phyloP scores from a whole-genome alignment of 1,140 invertebrate genomes.

The Pseudomyrmex dendroicus region DNA sequence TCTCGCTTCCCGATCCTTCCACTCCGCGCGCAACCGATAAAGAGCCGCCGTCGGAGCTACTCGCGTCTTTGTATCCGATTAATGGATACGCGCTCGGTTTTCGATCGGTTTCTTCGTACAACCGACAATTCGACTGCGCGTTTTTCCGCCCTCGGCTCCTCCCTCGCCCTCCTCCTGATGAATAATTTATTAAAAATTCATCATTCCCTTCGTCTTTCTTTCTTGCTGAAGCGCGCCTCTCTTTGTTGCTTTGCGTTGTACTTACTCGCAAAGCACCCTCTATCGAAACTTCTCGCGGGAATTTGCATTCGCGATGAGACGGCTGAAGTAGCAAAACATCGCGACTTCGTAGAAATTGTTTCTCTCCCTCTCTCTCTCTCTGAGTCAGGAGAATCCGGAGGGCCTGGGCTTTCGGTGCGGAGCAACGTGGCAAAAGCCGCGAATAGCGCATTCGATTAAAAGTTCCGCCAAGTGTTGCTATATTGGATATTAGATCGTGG shows the following conservation, averaged over 20 bases:
- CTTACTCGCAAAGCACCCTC: conserved; percentile 14
- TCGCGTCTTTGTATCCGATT: conserved; percentile 67
- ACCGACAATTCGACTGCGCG: conserved; percentile 45
- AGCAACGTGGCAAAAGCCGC: neutral
- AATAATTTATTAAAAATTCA: conserved; percentile 76
- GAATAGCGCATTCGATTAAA: conserved; percentile 9
- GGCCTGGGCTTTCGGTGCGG: neutral
- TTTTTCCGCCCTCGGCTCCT: neutral
- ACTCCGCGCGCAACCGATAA: conserved; percentile 39
- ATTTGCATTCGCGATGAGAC: conserved; percentile 56
- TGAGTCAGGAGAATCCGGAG: too few species aligned
- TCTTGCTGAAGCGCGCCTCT: conserved; percentile 9
- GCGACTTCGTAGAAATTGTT: conserved; percentile 52
- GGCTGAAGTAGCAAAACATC: conserved; percentile 53
- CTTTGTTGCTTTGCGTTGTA: conserved; percentile 34
- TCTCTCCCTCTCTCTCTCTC: conserved; percentile 1
- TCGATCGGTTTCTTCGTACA: conserved; percentile 50
- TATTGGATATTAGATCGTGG: neutral
- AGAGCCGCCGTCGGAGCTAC: conserved; percentile 38
- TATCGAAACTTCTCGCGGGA: conserved; percentile 53
- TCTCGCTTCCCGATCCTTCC: neutral
- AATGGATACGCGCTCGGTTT: conserved; percentile 52
- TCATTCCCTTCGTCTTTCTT: conserved; percentile 22
- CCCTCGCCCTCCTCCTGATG: conserved; percentile 46
- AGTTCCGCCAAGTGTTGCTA: neutral